Percentiles rank a stretch among this genome's conserved stretches.
Evolutionary conservation across 2,888 invertebrate genomes (phyloP).

Genomic region (Zaprionus lineosus): DNA sequence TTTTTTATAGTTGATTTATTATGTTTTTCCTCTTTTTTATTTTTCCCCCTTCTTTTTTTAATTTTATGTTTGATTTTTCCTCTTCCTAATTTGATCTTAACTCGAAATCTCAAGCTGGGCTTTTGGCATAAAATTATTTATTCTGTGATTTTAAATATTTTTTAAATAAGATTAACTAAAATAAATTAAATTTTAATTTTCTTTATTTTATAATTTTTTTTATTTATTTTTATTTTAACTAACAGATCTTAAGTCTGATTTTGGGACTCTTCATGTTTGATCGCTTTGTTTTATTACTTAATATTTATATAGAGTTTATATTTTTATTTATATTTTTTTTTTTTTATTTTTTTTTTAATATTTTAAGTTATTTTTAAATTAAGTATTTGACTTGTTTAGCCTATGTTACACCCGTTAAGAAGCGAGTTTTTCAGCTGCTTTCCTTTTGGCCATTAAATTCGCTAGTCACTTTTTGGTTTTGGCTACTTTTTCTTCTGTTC

Average conservation of each 20-base stretch:
- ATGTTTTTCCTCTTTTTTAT: no score
- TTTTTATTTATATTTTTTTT: not conserved
- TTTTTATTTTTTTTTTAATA: not conserved
- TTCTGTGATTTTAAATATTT: no score
- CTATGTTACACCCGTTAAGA: conserved; percentile 10
- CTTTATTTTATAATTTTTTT: no score
- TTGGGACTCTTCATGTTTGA: no score
- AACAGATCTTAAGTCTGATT: not conserved
- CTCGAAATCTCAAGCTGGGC: no score
- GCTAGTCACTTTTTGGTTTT: conserved; percentile 23
- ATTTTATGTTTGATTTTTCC: no score
- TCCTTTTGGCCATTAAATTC: conserved; percentile 55
- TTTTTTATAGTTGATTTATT: no score
- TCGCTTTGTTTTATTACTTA: not conserved
- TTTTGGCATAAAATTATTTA: no score
- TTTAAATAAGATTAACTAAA: no score
- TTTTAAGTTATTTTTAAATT: not conserved
- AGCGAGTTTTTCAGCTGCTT: conserved; percentile 18
- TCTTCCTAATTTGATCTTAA: no score
- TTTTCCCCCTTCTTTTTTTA: no score
- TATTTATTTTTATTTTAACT: not conserved
- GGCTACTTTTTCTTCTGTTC: conserved; percentile 3
- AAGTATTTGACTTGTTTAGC: conserved; percentile 13
- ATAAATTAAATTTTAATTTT: no score
- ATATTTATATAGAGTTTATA: not conserved